Percentiles rank a stretch among this genome's conserved stretches.
Evolutionary conservation across 2,797 vertebrate species (phyloP).

Genomic region (Ficedula albicollis): DNA sequence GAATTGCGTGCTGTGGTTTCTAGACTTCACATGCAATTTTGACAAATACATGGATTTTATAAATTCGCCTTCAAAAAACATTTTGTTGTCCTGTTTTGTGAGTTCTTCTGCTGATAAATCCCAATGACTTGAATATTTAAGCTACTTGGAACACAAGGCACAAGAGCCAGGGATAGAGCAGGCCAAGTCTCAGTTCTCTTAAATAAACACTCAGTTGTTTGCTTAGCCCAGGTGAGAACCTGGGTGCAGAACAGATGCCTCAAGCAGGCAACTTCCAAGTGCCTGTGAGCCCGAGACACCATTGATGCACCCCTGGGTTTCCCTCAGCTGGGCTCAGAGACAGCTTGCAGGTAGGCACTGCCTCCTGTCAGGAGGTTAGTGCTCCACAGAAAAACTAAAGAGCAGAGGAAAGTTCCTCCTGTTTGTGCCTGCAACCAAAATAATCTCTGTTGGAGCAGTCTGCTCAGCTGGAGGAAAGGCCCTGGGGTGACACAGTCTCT

Average conservation of each 20-base stretch:
- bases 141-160: neutral
- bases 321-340: neutral
- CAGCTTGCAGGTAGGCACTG: neutral
- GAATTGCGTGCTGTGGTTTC: neutral
- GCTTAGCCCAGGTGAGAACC: neutral
- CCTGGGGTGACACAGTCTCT: neutral
- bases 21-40: neutral
- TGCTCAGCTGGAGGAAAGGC: constrained; percentile 49
- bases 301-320: neutral
- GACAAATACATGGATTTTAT: neutral
- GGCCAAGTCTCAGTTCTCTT: neutral
- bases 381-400: neutral
- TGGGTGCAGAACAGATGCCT: neutral
- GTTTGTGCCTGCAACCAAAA: neutral
- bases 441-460: neutral
- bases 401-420: neutral
- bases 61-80: neutral
- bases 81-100: neutral
- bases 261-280: neutral
- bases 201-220: neutral
- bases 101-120: neutral
- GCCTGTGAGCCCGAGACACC: accelerated
- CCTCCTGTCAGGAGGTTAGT: neutral
- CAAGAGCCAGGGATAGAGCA: accelerated
- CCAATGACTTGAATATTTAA: neutral